A percentile compares a stretch with the other conserved stretches of the same genome.
Evolutionary conservation across 2,113 vertebrate genomes (phyloP).

Genomic region (Propithecus coquereli): DNA sequence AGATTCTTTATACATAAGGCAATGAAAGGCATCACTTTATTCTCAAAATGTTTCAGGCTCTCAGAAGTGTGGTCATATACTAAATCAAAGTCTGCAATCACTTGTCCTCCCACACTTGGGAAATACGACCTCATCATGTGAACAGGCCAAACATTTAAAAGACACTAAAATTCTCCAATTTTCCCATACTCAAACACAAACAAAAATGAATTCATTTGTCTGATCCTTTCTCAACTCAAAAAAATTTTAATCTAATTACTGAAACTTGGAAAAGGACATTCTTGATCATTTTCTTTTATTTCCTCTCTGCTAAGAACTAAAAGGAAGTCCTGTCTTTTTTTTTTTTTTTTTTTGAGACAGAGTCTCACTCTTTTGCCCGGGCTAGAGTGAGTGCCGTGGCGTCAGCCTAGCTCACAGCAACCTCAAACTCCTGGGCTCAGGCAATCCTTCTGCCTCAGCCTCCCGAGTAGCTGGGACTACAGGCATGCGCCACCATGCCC

Average conservation of each 20-base stretch:
- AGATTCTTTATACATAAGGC: not conserved
- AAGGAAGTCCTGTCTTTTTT: constrained; percentile 55
- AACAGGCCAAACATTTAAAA: constrained; percentile 53
- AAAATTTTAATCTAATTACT: constrained; percentile 70
- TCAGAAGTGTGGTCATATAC: constrained; percentile 6
- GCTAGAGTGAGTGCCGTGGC: no score
- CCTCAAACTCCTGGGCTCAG: no score
- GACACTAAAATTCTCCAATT: not conserved
- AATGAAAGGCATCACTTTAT: constrained; percentile 13
- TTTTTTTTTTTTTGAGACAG: no score
- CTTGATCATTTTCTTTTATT: constrained; percentile 49
- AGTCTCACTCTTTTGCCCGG: no score
- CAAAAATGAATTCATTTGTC: constrained; percentile 59
- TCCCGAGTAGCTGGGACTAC: no score
- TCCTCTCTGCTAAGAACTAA: constrained; percentile 45
- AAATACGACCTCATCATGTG: constrained; percentile 24
- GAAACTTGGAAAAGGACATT: constrained; percentile 37
- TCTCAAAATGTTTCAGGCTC: not conserved
- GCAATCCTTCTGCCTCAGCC: no score
- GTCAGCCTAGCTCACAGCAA: no score
- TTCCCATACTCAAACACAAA: constrained; percentile 63
- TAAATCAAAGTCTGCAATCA: constrained; percentile 41
- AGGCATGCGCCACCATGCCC: no score
- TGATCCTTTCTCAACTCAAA: constrained; percentile 48
- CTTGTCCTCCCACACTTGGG: constrained; percentile 15